Evolutionary conservation across 1,140 invertebrate species (phyloP).

Genomic region (Lordiphosa stackelbergi): DNA sequence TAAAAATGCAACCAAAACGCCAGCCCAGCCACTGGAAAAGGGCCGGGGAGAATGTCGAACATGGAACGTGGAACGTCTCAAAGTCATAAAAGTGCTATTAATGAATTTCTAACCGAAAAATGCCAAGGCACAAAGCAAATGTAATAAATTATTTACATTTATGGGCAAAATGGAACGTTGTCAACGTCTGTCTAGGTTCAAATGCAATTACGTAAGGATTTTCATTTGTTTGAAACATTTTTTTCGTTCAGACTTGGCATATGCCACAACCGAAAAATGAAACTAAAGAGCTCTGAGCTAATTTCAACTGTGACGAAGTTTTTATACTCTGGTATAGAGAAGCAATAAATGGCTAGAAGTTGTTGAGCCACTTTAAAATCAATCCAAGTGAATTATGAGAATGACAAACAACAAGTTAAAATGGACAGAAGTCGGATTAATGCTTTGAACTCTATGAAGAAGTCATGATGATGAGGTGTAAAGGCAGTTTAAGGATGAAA

Average conservation of each 20-base stretch:
- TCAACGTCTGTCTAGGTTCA: conserved; percentile 22
- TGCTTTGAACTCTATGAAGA: too few species aligned
- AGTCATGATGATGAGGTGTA: too few species aligned
- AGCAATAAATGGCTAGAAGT: too few species aligned
- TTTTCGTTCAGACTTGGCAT: not conserved
- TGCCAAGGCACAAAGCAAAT: conserved; percentile 54
- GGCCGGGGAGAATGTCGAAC: not conserved
- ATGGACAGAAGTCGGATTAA: too few species aligned
- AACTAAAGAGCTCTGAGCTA: too few species aligned
- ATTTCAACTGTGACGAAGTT: too few species aligned
- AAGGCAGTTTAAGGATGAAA: too few species aligned
- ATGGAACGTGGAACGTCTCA: conserved; percentile 30
- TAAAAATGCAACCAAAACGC: conserved; percentile 67
- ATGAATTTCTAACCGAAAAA: conserved; percentile 72
- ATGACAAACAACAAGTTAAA: too few species aligned
- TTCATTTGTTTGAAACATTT: conserved; percentile 42
- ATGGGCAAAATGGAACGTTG: conserved; percentile 42
- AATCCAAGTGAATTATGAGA: too few species aligned
- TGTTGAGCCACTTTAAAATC: too few species aligned
- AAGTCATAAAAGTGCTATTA: conserved; percentile 75
- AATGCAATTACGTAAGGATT: conserved; percentile 72
- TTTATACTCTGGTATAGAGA: too few species aligned
- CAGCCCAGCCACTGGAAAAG: conserved; percentile 8
- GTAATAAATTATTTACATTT: conserved; percentile 75
- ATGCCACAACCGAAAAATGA: too few species aligned